Conservation (phyloP, 2,797 vertebrate species). For the Enteromius trimaculatus region DNA sequence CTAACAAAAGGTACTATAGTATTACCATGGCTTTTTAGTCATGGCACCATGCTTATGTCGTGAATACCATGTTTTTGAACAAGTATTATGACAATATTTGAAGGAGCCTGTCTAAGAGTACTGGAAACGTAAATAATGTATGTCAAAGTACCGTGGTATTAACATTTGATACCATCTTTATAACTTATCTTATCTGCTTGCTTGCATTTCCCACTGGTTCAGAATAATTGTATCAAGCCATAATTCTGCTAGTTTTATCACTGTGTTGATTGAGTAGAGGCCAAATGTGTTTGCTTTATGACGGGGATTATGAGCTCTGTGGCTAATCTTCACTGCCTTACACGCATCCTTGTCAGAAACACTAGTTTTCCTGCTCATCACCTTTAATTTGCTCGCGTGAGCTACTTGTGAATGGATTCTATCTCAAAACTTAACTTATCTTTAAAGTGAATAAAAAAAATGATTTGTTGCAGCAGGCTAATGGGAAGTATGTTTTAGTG, state of each 20-base stretch:
- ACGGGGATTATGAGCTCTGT: constrained; percentile 8
- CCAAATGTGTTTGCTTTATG: constrained; percentile 10
- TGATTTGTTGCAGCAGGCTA: neutral
- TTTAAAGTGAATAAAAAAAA: neutral
- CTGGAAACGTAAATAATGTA: neutral
- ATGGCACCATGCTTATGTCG: too few species aligned
- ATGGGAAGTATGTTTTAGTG: neutral
- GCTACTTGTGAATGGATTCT: neutral
- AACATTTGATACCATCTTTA: neutral
- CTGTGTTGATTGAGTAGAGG: constrained; percentile 3
- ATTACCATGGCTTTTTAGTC: neutral
- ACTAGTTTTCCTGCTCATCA: neutral
- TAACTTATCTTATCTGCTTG: neutral
- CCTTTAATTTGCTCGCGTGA: neutral
- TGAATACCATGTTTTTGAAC: neutral
- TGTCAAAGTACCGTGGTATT: neutral
- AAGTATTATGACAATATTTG: neutral
- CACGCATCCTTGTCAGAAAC: neutral
- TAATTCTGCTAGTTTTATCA: neutral
- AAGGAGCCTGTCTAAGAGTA: neutral
- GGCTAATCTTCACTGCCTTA: neutral
- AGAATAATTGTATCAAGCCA: neutral
- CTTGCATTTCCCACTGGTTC: neutral
- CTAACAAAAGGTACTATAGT: neutral
- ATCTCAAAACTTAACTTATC: neutral